Conservation (phyloP, 1,140 invertebrate genomes). For the Ceratitis capitata region DNA sequence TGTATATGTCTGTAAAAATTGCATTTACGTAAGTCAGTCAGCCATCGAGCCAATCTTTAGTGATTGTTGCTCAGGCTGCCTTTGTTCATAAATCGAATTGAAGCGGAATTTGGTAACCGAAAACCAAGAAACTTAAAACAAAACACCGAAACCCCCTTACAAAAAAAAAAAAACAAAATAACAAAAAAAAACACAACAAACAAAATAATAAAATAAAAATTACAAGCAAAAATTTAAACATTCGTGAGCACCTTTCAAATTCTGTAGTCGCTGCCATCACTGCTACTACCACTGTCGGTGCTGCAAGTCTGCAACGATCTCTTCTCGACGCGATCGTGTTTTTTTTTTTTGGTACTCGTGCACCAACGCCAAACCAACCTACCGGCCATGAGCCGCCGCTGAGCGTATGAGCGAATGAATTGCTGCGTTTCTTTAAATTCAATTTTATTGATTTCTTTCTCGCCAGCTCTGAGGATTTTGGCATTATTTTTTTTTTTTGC, state of each 20-base stretch:
- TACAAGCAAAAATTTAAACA: neutral
- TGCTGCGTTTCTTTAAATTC: neutral
- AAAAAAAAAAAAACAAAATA: neutral
- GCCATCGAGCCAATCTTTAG: neutral
- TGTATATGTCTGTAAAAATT: neutral
- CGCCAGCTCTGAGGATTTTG: neutral
- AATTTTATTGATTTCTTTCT: neutral
- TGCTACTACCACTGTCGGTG: neutral
- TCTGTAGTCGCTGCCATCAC: neutral
- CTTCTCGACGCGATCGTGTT: neutral
- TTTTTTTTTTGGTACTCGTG: neutral
- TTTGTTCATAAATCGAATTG: conserved; percentile 34
- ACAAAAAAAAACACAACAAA: neutral
- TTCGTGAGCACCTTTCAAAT: conserved; percentile 35
- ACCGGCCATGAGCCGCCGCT: neutral
- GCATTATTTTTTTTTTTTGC: neutral
- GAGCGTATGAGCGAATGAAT: neutral
- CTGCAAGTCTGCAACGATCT: conserved; percentile 16
- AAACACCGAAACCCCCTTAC: too few relatives aligned
- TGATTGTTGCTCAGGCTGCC: neutral
- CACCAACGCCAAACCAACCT: neutral
- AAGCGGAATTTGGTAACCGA: conserved; percentile 28
- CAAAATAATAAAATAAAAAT: neutral
- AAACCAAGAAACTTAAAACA: conserved; percentile 8
- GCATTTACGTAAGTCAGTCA: conserved; percentile 25